These are phyloP conservation scores for Ophion ellenae DNA, from an alignment of 2,888 invertebrate genomes.

Conservation along the genomic window DNA sequence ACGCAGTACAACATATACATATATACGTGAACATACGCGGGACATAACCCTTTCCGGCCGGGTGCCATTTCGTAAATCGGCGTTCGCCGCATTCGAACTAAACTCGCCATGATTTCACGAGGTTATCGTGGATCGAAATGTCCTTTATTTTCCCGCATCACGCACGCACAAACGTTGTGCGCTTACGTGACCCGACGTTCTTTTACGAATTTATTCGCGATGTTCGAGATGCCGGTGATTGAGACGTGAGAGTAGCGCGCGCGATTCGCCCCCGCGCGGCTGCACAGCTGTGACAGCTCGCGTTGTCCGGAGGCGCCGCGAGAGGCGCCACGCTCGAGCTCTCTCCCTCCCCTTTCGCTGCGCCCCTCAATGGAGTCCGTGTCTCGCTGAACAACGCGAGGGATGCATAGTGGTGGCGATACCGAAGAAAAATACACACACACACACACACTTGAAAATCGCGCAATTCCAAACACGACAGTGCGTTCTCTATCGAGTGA, in stretches of 20 bases:
- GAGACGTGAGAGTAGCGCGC: not conserved
- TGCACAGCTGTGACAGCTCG: constrained; percentile 15
- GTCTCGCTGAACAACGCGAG: constrained; percentile 38
- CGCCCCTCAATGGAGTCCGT: constrained; percentile 1
- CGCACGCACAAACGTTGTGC: not conserved
- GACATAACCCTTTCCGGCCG: not conserved
- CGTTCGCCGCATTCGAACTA: not conserved
- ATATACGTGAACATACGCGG: not conserved
- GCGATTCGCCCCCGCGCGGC: too few species aligned
- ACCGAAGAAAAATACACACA: not conserved
- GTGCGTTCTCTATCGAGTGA: not conserved
- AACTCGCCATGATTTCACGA: not conserved
- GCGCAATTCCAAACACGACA: not conserved
- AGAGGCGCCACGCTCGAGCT: constrained; percentile 35
- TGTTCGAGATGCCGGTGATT: not conserved
- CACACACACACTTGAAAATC: not conserved
- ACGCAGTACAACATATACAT: not conserved
- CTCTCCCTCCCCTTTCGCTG: constrained; percentile 30
- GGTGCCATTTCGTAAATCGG: not conserved
- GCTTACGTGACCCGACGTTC: constrained; percentile 14
- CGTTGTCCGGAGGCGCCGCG: constrained; percentile 1
- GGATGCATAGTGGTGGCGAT: constrained; percentile 9
- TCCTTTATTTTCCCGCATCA: constrained; percentile 1
- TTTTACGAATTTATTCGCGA: not conserved
- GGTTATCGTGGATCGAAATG: not conserved